Percentiles rank a stretch among this genome's conserved stretches.
phyloP scores from a whole-genome alignment of 2,113 vertebrate species.

The Pelodiscus sinensis region DNA sequence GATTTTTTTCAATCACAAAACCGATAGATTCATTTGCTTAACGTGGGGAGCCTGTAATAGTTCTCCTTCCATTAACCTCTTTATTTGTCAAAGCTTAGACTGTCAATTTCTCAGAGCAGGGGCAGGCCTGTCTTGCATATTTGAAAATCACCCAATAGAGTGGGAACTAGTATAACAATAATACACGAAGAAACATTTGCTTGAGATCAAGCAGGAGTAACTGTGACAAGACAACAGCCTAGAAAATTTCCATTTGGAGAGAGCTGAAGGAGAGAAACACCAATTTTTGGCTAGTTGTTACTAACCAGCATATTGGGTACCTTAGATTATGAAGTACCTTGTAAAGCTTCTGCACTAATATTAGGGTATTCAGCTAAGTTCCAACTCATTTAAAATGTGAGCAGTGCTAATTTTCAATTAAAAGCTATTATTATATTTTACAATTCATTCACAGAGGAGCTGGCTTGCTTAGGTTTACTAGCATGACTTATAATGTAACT shows the following conservation, averaged over 20 bases:
- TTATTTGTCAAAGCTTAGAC: not conserved
- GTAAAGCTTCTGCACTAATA: not conserved
- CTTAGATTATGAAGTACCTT: not conserved
- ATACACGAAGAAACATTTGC: not conserved
- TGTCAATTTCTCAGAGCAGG: not conserved
- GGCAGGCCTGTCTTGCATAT: not conserved
- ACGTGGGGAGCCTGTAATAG: rapidly evolving
- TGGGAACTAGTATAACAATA: not conserved
- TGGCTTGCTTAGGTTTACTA: not conserved
- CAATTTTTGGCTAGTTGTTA: not conserved
- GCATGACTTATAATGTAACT: not conserved
- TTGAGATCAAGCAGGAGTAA: not conserved
- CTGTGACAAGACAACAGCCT: not conserved
- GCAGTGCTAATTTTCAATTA: not conserved
- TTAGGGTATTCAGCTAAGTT: not conserved
- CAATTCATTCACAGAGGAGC: not conserved
- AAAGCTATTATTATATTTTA: not conserved
- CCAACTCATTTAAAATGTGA: not conserved
- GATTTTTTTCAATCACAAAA: not conserved
- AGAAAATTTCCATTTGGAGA: not conserved
- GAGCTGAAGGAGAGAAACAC: not conserved
- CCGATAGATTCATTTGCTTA: not conserved
- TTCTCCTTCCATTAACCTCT: not conserved
- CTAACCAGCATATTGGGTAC: not conserved
- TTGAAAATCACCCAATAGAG: not conserved